Base-by-base conservation (phyloP, 2,888 invertebrate species). In the Phanerotoma sp. region DNA sequence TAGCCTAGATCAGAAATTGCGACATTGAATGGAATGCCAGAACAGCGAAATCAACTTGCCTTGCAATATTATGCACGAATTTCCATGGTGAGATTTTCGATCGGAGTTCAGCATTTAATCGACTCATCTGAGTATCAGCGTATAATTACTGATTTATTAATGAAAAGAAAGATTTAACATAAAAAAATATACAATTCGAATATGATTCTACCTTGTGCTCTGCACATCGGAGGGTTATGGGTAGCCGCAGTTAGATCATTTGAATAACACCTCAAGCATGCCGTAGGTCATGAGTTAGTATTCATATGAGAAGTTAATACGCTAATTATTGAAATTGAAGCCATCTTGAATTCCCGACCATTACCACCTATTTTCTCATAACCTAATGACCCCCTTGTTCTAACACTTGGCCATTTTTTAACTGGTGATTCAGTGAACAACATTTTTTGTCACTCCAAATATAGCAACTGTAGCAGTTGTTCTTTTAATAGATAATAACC, bases 221-320 rank as follows among this genome's bases (percentile, higher is more conserved):
- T 58, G 4, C 50, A 59, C 41, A 50, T 59, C 20, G 57, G 62
- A 6, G 56, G 59, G 9, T 15, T 62, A 15, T 56, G 59, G 57
- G 51, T 57, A 33, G 49, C 59, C 1, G 46, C 57, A 1, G 54
- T 63, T 2, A 60, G 56, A 37, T 45, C 33, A 11, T 52, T 33
- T 37, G 50, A 49, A 33, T 37, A 51, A 13, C 51, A 52, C 22
- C 37, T 52, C 13, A 32, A 40, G 10, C 44, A 40, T 10, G 52
- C 42, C 2, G 15, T 15, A 4, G 51, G 54, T 4, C 10, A 45
- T 18, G 40, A 48, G 1, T 21, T 35, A 4, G 16, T 49, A 13
- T 51, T 51, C 11, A 56, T 44, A 2, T 56, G 30, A 13, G 51
- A 53, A 46, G 21, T 45, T 16, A 20, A 48, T 33, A 46, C n/a